phyloP scores from a whole-genome alignment of 2,113 vertebrate genomes.

The Microtus oregoni region DNA sequence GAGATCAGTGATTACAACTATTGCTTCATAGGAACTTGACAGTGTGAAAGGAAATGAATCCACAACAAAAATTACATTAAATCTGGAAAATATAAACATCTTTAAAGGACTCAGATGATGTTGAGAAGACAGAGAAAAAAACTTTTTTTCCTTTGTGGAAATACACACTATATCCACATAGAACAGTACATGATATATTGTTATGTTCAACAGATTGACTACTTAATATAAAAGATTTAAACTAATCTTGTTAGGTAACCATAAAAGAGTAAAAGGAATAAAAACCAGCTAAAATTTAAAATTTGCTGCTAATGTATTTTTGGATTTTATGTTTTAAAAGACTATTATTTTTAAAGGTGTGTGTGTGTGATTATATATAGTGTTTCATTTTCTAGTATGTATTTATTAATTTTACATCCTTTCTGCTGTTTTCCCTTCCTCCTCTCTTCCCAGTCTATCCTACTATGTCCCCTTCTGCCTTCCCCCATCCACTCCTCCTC shows the following conservation, averaged over 20 bases:
- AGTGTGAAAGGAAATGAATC: slow-evolving; percentile 7
- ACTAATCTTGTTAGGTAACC: not conserved
- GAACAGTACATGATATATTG: slow-evolving; percentile 2
- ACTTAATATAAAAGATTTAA: not conserved
- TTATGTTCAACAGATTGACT: not conserved
- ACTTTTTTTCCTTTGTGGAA: not conserved
- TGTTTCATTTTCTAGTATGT: no score
- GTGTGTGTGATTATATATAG: not conserved
- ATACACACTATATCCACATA: not conserved
- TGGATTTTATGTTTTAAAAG: not conserved
- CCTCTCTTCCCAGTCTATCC: no score
- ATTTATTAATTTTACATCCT: no score
- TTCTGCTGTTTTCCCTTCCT: no score
- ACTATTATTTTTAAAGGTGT: not conserved
- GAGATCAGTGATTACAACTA: not conserved
- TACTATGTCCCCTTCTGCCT: no score
- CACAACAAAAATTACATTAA: slow-evolving; percentile 26
- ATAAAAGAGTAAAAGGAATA: not conserved
- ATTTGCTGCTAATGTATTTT: not conserved
- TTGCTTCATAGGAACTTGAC: not conserved
- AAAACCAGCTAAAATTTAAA: not conserved
- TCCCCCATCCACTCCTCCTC: no score
- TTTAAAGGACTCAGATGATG: not conserved
- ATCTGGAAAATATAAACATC: not conserved
- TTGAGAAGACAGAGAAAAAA: not conserved